These are phyloP conservation scores for Drosophila ambigua DNA, from an alignment of 1,140 invertebrate species.

Conservation along the genomic window DNA sequence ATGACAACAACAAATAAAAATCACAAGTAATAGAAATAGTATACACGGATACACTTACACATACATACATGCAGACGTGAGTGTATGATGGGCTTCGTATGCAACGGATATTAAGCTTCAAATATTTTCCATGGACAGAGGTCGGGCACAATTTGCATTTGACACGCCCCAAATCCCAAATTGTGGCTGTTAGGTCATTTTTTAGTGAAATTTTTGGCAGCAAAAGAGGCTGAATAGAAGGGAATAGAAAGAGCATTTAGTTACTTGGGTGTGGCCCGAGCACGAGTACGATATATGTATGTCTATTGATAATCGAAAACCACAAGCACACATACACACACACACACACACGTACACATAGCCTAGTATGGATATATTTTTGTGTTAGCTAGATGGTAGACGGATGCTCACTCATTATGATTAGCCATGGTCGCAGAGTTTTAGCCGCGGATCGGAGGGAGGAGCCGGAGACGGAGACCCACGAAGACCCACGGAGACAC, in stretches of 20 bases:
- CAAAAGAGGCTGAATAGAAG: constrained; percentile 13
- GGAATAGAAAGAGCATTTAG: constrained; percentile 32
- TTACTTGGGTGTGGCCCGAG: constrained; percentile 38
- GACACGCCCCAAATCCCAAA: constrained; percentile 45
- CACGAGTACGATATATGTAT: constrained; percentile 42
- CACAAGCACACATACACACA: constrained; percentile 12
- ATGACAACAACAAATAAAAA: constrained; percentile 45
- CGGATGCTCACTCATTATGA: constrained; percentile 40
- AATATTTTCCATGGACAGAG: constrained; percentile 34
- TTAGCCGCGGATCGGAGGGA: constrained; percentile 33
- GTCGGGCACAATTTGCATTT: constrained; percentile 51
- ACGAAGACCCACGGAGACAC: not conserved
- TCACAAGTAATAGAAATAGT: constrained; percentile 32
- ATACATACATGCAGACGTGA: constrained; percentile 10
- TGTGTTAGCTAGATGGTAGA: constrained; percentile 39
- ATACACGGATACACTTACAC: constrained; percentile 16
- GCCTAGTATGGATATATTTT: constrained; percentile 10
- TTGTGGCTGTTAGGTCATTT: constrained; percentile 49
- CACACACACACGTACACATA: constrained; percentile 28
- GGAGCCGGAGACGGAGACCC: constrained; percentile 10
- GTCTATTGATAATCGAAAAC: constrained; percentile 50
- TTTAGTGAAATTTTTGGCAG: constrained; percentile 46
- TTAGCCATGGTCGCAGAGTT: constrained; percentile 19
- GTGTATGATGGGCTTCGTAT: constrained; percentile 7
- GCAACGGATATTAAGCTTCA: constrained; percentile 57